phyloP scores from a whole-genome alignment of 2,113 vertebrate species.

The Lycaon pictus region DNA sequence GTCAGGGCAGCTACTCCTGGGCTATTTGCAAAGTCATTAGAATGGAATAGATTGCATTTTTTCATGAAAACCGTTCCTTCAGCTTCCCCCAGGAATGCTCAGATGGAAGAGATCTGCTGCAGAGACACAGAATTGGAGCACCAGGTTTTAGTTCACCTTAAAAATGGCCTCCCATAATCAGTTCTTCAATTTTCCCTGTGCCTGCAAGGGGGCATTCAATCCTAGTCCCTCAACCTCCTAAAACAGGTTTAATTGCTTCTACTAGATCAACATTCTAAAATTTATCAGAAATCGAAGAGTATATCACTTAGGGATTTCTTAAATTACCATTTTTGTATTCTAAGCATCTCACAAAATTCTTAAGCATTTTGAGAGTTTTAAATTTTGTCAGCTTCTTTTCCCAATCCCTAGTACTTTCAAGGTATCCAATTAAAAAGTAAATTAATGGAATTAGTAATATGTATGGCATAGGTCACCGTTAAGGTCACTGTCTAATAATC shows the following conservation, averaged over 20 bases:
- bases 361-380: background rate
- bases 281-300: slow-evolving; percentile 29
- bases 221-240: background rate
- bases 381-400: background rate
- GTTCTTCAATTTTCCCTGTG: background rate
- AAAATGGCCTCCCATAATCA: background rate
- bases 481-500: slow-evolving; percentile 56
- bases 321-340: background rate
- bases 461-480: slow-evolving; percentile 36
- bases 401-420: background rate
- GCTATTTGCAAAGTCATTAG: background rate
- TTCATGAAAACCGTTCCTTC: background rate
- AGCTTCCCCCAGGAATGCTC: background rate
- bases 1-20: fast-evolving
- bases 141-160: background rate
- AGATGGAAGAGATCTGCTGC: background rate
- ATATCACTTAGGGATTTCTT: slow-evolving; percentile 38
- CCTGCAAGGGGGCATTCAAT: background rate
- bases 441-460: slow-evolving; percentile 45
- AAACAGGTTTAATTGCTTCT: background rate
- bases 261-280: background rate
- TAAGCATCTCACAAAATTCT: slow-evolving; percentile 8
- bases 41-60: background rate
- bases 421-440: slow-evolving; percentile 66
- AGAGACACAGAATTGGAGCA: background rate